Evolutionary conservation across 2,888 invertebrate species (phyloP).

Genomic region (Prosopocoilus inquinatus): DNA sequence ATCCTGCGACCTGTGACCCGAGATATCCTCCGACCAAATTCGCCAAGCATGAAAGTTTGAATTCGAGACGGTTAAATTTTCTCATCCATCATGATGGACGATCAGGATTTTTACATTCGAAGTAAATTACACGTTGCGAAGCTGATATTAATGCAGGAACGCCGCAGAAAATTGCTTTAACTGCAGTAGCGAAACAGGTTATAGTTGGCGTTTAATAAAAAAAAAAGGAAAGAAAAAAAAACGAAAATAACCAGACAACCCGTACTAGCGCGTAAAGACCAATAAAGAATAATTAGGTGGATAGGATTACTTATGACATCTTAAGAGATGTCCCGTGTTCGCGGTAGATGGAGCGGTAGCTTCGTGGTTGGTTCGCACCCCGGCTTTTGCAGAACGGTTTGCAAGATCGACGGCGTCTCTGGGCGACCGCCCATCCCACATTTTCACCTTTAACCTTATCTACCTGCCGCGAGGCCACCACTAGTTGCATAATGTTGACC

Average conservation of each 20-base stretch:
- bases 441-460: slow-evolving; percentile 19
- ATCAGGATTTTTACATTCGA: background rate
- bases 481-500: slow-evolving; percentile 14
- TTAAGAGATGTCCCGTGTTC: slow-evolving; percentile 22
- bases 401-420: slow-evolving; percentile 26
- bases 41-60: too few relatives aligned
- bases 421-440: slow-evolving; percentile 14
- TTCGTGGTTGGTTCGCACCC: slow-evolving; percentile 26
- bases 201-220: slow-evolving; percentile 40
- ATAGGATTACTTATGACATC: slow-evolving; percentile 38
- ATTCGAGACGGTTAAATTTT: too few relatives aligned
- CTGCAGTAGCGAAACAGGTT: slow-evolving; percentile 44
- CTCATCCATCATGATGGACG: too few relatives aligned
- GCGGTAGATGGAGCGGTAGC: slow-evolving; percentile 28
- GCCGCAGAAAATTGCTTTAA: slow-evolving; percentile 19
- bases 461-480: slow-evolving; percentile 12
- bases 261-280: slow-evolving; percentile 33
- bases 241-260: slow-evolving; percentile 31
- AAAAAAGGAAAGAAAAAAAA: slow-evolving; percentile 35
- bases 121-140: slow-evolving; percentile 14
- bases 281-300: slow-evolving; percentile 44
- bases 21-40: too few relatives aligned
- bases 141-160: slow-evolving; percentile 16
- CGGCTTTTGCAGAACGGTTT: slow-evolving; percentile 34
- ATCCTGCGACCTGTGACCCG: slow-evolving; percentile 43